Evolutionary conservation across 2,113 vertebrate species (phyloP).

Genomic region (Microtus pennsylvanicus): DNA sequence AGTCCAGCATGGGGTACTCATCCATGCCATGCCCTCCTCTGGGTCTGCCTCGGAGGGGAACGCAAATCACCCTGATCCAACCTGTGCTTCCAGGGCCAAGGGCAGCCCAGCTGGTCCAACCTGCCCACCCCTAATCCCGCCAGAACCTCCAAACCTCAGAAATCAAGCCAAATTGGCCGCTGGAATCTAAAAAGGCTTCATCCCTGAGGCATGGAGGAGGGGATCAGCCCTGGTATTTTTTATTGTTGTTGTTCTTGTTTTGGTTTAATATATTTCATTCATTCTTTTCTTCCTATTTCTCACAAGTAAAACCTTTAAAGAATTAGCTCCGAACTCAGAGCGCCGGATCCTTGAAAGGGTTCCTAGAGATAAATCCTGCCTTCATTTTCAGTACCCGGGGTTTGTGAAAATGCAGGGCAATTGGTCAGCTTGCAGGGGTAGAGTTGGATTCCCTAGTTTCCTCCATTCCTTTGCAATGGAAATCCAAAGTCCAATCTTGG

Average conservation of each 20-base stretch:
- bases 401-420: slow-evolving; percentile 84
- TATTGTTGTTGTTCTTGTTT: not conserved
- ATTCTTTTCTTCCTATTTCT: slow-evolving; percentile 72
- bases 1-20: not conserved
- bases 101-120: slow-evolving; percentile 63
- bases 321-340: slow-evolving; percentile 84
- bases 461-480: slow-evolving; percentile 84
- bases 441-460: slow-evolving; percentile 82
- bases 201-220: slow-evolving; percentile 73
- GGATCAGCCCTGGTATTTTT: slow-evolving; percentile 9
- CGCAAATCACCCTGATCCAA: slow-evolving; percentile 54
- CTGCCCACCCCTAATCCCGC: slow-evolving; percentile 54
- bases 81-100: slow-evolving; percentile 54
- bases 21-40: not conserved
- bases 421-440: slow-evolving; percentile 83
- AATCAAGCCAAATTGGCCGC: slow-evolving; percentile 78
- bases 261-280: slow-evolving; percentile 64
- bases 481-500: slow-evolving; percentile 84
- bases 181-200: slow-evolving; percentile 73
- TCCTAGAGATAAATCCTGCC: slow-evolving; percentile 86
- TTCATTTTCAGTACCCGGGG: slow-evolving; percentile 82
- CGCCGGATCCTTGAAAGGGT: slow-evolving; percentile 83
- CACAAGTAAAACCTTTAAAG: slow-evolving; percentile 83
- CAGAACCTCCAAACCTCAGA: slow-evolving; percentile 67
- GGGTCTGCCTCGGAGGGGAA: not conserved